Evolutionary conservation across 2,797 vertebrate species (phyloP).

Genomic region (Caiman crocodilus): DNA sequence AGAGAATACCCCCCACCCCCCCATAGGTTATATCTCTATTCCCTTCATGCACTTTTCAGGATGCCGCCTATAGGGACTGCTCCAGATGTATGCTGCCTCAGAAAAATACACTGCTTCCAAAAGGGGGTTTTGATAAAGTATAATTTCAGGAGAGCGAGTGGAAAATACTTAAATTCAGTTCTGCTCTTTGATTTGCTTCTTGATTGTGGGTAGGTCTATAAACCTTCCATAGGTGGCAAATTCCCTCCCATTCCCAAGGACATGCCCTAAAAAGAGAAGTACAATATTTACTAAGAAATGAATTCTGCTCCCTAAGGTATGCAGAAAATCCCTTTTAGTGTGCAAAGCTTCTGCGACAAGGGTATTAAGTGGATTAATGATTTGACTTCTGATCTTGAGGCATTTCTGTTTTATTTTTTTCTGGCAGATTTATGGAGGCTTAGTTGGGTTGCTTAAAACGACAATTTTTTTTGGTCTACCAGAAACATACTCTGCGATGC

Average conservation of each 20-base stretch:
- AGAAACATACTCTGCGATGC: neutral
- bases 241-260: neutral
- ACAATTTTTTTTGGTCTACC: neutral
- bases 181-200: neutral
- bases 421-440: neutral
- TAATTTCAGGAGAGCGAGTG: neutral
- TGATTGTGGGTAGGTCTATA: neutral
- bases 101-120: neutral
- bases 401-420: neutral
- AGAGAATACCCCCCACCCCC: neutral
- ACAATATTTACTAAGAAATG: neutral
- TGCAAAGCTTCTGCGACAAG: neutral
- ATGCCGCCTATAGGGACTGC: neutral
- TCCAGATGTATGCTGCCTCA: neutral
- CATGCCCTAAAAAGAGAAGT: fast-evolving
- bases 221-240: neutral
- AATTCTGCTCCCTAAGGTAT: neutral
- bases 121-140: neutral
- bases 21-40: neutral
- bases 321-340: neutral
- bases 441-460: slow-evolving; percentile 5
- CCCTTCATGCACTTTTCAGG: neutral
- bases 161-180: neutral
- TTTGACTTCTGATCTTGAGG: neutral
- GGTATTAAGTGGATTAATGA: neutral